Percentiles rank a stretch among this genome's conserved stretches.
Conservation (phyloP, 53 echinoderm and acorn worm species). For the Luidia sarsii region DNA sequence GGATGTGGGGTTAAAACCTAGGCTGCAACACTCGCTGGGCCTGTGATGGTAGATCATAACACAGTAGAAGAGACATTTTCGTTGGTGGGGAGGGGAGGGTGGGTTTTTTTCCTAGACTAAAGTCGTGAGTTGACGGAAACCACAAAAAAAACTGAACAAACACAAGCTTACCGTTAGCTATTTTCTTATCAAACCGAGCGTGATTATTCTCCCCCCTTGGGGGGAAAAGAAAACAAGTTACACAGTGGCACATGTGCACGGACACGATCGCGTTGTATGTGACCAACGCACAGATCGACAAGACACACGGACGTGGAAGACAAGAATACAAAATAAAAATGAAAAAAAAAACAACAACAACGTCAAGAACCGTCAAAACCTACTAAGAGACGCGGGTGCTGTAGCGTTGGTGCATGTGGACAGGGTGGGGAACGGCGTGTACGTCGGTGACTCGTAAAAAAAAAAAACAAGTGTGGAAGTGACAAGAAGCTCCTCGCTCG, state of each 20-base stretch:
- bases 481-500: not conserved
- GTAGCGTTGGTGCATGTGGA: slow-evolving; percentile 52
- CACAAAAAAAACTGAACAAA: not conserved
- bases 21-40: slow-evolving; percentile 35
- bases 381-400: slow-evolving; percentile 55
- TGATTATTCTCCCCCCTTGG: too few relatives aligned
- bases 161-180: too few relatives aligned
- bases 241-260: too few relatives aligned
- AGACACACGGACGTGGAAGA: not conserved
- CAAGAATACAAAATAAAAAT: not conserved
- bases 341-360: slow-evolving; percentile 16
- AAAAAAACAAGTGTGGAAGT: slow-evolving; percentile 33
- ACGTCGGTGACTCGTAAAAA: slow-evolving; percentile 49
- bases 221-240: too few relatives aligned
- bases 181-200: too few relatives aligned
- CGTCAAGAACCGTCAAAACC: too few relatives aligned
- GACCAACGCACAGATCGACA: too few relatives aligned
- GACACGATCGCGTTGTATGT: not conserved
- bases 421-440: slow-evolving; percentile 40
- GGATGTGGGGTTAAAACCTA: slow-evolving; percentile 50
- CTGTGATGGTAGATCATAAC: too few relatives aligned
- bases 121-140: too few relatives aligned
- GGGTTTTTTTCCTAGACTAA: slow-evolving; percentile 12
- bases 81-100: slow-evolving; percentile 2
- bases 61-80: too few relatives aligned